Conservation (phyloP, 2,888 invertebrate species). For the Formica aserva region DNA sequence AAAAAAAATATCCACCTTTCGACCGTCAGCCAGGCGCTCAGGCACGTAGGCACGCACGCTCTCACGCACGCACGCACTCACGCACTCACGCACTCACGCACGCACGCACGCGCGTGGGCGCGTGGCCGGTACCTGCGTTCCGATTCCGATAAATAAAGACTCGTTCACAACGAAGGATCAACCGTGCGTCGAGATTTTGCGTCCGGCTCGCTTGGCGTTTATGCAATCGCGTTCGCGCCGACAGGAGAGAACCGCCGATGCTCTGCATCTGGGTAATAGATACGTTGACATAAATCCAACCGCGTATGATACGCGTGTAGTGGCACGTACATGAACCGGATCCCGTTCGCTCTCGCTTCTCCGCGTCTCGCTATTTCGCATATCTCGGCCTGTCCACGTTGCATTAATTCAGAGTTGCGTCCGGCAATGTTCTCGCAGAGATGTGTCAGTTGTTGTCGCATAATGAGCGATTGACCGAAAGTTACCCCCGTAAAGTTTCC, state of each 20-base stretch:
- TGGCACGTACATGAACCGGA: slow-evolving; percentile 3
- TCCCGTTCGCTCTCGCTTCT: background rate
- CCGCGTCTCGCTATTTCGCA: slow-evolving; percentile 20
- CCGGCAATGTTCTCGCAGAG: slow-evolving; percentile 57
- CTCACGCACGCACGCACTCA: too few species aligned
- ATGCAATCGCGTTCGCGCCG: slow-evolving; percentile 6
- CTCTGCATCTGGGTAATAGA: slow-evolving; percentile 20
- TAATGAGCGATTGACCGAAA: slow-evolving; percentile 48
- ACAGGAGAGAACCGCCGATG: slow-evolving; percentile 23
- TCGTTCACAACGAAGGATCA: slow-evolving; percentile 6
- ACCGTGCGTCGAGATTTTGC: slow-evolving; percentile 13
- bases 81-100: background rate
- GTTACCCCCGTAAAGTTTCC: slow-evolving; percentile 27
- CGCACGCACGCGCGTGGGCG: slow-evolving; percentile 64
- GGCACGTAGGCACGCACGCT: background rate
- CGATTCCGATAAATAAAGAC: slow-evolving; percentile 16
- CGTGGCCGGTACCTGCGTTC: slow-evolving; percentile 55
- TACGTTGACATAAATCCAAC: slow-evolving; percentile 46
- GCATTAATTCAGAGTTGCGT: slow-evolving; percentile 70
- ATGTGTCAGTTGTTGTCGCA: slow-evolving; percentile 40
- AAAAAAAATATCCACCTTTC: slow-evolving; percentile 29
- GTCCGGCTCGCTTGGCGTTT: slow-evolving; percentile 8
- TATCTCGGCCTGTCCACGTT: slow-evolving; percentile 63
- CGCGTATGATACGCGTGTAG: slow-evolving; percentile 24
- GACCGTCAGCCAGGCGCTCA: background rate